Evolutionary conservation across 2,888 invertebrate genomes (phyloP).

Genomic region (Drosophila nigritarsus): DNA sequence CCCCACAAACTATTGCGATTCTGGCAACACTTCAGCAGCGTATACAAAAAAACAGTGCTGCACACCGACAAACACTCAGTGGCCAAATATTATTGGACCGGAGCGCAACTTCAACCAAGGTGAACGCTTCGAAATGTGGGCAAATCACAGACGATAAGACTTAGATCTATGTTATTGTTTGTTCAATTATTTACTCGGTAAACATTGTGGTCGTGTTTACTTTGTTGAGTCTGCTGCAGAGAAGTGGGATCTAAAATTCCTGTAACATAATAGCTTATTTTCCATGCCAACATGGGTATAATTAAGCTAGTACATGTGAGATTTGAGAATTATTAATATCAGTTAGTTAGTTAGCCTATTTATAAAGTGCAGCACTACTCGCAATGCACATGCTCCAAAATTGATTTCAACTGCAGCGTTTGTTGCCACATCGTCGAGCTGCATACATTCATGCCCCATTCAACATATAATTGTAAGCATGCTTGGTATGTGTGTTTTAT

Average conservation of each 20-base stretch:
- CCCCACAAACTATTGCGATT: constrained; percentile 37
- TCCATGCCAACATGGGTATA: background rate
- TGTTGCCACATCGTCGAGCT: background rate
- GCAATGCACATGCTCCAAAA: background rate
- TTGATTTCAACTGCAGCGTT: background rate
- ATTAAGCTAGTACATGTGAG: background rate
- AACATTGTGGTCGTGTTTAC: background rate
- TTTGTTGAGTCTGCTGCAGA: background rate
- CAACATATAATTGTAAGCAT: background rate
- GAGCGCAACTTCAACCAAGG: background rate
- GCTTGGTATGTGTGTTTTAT: background rate
- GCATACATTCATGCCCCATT: background rate
- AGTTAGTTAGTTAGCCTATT: background rate
- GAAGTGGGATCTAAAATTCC: background rate
- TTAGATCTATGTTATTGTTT: background rate
- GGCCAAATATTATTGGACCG: background rate
- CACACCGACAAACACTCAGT: constrained; percentile 3
- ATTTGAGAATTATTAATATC: background rate
- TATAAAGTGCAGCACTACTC: too few relatives aligned
- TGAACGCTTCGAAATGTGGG: background rate
- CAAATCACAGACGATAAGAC: background rate
- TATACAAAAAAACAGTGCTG: constrained; percentile 18
- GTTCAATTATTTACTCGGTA: constrained; percentile 2
- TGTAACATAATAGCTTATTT: background rate
- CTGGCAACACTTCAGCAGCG: constrained; percentile 20